These are phyloP conservation scores for Lamprologus speciosus DNA, from an alignment of 2,113 vertebrate genomes.

Conservation along the genomic window DNA sequence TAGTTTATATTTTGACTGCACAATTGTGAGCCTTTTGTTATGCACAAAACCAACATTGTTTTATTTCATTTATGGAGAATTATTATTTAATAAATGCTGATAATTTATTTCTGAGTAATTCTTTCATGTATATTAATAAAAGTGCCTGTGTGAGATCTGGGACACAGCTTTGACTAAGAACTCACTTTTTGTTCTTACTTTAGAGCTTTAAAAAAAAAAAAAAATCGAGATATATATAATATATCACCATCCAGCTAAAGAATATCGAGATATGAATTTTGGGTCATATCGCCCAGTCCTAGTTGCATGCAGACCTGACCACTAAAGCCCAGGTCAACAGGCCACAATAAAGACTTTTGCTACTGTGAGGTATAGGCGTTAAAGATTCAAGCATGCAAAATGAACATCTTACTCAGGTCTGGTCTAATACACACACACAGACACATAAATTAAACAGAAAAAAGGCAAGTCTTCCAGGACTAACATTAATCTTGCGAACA, in stretches of 20 bases:
- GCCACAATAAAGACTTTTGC: slow-evolving; percentile 2
- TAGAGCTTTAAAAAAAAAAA: not conserved
- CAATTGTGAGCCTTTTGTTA: not conserved
- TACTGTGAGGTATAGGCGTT: not conserved
- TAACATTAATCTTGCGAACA: not conserved
- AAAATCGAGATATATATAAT: not conserved
- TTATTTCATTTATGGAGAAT: not conserved
- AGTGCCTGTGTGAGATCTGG: not conserved
- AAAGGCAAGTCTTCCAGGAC: not conserved
- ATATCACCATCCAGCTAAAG: not conserved
- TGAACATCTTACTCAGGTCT: not conserved
- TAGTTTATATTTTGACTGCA: not conserved
- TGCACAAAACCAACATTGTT: not conserved
- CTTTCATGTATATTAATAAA: not conserved
- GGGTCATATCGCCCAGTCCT: not conserved
- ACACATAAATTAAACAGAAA: not conserved
- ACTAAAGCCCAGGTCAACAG: slow-evolving; percentile 34
- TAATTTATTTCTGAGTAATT: not conserved
- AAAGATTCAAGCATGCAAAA: not conserved
- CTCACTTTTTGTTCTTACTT: not conserved
- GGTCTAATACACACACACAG: not conserved
- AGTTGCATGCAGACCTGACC: not conserved
- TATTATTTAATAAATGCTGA: not conserved
- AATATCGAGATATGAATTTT: not conserved
- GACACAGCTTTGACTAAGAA: not conserved